Percentiles rank a stretch among this genome's conserved stretches.
Evolutionary conservation across 2,888 invertebrate species (phyloP).

Genomic region (Drosophila nigricruria): DNA sequence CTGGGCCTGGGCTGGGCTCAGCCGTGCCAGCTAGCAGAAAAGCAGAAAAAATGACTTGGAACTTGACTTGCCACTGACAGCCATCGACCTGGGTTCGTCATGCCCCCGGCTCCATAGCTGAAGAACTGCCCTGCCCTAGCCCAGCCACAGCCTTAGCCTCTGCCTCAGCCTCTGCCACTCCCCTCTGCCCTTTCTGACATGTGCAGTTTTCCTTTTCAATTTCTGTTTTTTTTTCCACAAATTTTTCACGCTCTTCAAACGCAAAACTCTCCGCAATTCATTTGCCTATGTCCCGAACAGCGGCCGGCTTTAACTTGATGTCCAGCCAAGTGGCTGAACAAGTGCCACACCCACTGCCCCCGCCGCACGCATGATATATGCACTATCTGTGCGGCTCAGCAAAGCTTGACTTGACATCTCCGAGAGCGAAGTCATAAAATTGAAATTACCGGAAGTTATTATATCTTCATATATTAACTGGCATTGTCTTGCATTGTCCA

Average conservation of each 20-base stretch:
- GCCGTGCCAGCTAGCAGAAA: conserved; percentile 45
- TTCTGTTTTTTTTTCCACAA: conserved; percentile 45
- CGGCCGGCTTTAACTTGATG: conserved; percentile 37
- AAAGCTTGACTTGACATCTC: conserved; percentile 67
- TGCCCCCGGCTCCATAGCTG: conserved; percentile 39
- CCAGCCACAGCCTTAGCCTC: not conserved
- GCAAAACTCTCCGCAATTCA: conserved; percentile 71
- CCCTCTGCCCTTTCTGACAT: conserved; percentile 51
- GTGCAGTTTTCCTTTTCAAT: conserved; percentile 64
- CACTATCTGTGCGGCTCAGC: conserved; percentile 53
- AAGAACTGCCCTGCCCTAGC: conserved; percentile 15
- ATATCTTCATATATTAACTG: conserved; percentile 83
- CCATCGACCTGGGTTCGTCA: conserved; percentile 74
- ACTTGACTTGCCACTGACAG: conserved; percentile 78
- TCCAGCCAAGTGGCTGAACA: conserved; percentile 50
- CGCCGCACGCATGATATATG: conserved; percentile 60
- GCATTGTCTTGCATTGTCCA: conserved; percentile 69
- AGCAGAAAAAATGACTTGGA: conserved; percentile 64
- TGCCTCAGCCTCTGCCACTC: not conserved
- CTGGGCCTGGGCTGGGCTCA: conserved; percentile 39
- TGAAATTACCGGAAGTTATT: conserved; percentile 84
- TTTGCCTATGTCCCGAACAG: conserved; percentile 68
- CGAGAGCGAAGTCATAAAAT: conserved; percentile 66
- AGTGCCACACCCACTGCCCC: conserved; percentile 11
- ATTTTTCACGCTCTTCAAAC: conserved; percentile 82